Base-by-base conservation (phyloP, 2,113 vertebrate species). In the Lepus timidus region DNA sequence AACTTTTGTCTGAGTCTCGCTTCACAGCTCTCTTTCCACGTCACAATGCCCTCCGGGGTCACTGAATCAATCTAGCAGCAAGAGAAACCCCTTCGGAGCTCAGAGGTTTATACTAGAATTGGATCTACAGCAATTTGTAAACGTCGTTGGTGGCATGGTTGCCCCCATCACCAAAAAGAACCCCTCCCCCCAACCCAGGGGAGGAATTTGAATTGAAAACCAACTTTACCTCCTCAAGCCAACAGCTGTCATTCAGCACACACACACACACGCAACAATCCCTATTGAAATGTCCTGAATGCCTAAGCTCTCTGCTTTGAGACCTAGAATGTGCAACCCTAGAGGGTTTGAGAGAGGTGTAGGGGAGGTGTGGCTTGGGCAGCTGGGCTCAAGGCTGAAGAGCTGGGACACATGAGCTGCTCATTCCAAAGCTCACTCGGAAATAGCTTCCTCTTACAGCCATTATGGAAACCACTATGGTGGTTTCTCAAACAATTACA, bases 121-220 rank as follows among this genome's bases (percentile, higher is more conserved):
- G 3, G 33, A 92, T 95, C 96, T 94, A 90, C 25, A 27, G 97
- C 96, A 96, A 98, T 98, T 96, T 98, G 98, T 97, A 96, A 80
- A 91, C 70, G 3, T 0, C 13, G 36, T 93, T 95, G 97, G 97
- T 97, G 97, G 98, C 92, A 23, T 29, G 79, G 82, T 97, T 96
- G 91, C 93, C 92, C 31, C 95, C 0, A 3, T 33, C 8, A 0
- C 8, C 1, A 39, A 95, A 88, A 95, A 75, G 33, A 14, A 84
- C 94, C 79, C 8, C 81, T 36, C 65, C 49, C 49, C 9, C 4
- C 61, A 61, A 64, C 71, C 73, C 74, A 27, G 17, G 71, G 78
- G 80, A 88, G 65, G 23, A 92, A 85, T 94, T 64, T 85, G 31
- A 93, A 70, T 9, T 51, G 31, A 88, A 94, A 93, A 79, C 6